Evolutionary conservation across 1,140 invertebrate genomes (phyloP).

Genomic region (Schlechtendalia chinensis): DNA sequence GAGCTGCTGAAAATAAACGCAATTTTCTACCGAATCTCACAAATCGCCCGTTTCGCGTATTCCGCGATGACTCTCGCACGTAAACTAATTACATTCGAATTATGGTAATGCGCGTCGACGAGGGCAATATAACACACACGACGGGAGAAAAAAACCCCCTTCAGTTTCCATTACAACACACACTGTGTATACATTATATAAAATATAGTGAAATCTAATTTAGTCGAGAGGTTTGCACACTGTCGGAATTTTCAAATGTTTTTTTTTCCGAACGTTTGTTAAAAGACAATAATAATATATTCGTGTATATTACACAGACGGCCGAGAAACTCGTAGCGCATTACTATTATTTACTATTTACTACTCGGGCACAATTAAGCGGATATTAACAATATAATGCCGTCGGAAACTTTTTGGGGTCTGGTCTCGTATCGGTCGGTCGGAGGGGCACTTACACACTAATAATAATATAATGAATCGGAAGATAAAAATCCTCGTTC

Average conservation of each 20-base stretch:
- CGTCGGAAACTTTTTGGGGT: conserved; percentile 2
- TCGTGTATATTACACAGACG: background rate
- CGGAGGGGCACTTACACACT: too few relatives aligned
- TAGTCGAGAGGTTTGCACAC: background rate
- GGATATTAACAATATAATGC: conserved; percentile 39
- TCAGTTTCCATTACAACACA: background rate
- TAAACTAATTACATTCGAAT: conserved; percentile 37
- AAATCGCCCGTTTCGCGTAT: conserved; percentile 34
- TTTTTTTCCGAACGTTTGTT: background rate
- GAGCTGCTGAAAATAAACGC: conserved; percentile 14
- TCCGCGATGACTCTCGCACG: background rate
- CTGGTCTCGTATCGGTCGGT: background rate
- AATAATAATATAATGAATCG: background rate
- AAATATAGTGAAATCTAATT: background rate
- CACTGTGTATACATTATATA: too few relatives aligned
- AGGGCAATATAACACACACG: background rate
- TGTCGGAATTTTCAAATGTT: background rate
- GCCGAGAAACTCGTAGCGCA: background rate
- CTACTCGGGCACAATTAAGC: conserved; percentile 22
- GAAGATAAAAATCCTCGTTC: background rate
- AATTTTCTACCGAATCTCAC: conserved; percentile 46
- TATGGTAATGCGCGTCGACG: conserved; percentile 23
- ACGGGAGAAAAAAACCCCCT: background rate
- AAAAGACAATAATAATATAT: background rate
- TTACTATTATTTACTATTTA: background rate